Base-by-base conservation (phyloP, 2,888 invertebrate genomes). In the Tetranychus truncatus region DNA sequence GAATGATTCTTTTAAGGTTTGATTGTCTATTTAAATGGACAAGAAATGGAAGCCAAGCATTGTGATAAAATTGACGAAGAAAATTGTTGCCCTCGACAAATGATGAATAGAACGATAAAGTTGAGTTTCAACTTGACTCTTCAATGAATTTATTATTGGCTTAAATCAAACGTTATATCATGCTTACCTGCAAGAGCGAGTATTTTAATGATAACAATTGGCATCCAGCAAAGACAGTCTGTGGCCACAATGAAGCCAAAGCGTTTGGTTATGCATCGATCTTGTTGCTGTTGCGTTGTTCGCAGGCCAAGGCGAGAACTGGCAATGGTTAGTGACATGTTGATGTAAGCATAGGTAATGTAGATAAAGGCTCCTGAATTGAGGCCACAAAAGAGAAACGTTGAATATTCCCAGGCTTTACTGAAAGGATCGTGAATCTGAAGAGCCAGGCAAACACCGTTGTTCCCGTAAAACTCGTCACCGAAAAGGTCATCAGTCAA, bases 181-280 rank as follows among this genome's bases (percentile, higher is more conserved):
- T 77, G 81, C 78, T 80, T 80, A 86, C 87, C 87, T 77, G 83
- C 82, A 20, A 87, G 82, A 1, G 87, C 87, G 6, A 85, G 81
- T 75, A 86, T 78, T 81, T 87, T 87, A 69, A 87, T 85, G 45
- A 84, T 79, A 66, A 87, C 86, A 46, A 87, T 84, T 4, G 87
- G 87, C 75, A 87, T 83, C 87, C 87, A 87, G 80, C 87, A 87
- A 67, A 86, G 81, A 79, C 86, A 86, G 79, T 87, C 87, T 0
- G 87, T 87, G 71, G 85, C 83, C 44, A 87, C 86, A 78, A 87
- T 87, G 55, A 87, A 83, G 8, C 85, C 86, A 79, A 87, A 87
- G 80, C 87, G 82, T 79, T 86, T 85, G 18, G 87, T 86, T 65
- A 87, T 85, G 20, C 86, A 85, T 74, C 85, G 83, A 76, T 87